Percentiles rank a stretch among this genome's conserved stretches.
phyloP scores from a whole-genome alignment of 2,797 vertebrate species.

The Taenioides sp. region DNA sequence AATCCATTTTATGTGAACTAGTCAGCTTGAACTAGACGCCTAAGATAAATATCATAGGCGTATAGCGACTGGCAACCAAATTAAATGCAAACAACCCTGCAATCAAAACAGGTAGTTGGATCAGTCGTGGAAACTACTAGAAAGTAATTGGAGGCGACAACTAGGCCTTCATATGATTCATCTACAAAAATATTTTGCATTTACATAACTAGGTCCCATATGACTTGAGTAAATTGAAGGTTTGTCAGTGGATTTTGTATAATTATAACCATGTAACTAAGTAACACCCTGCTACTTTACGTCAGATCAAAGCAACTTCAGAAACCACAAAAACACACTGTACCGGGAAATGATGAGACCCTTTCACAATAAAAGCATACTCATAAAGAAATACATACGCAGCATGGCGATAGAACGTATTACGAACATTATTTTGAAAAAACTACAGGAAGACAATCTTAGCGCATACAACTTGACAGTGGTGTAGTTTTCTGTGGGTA shows the following conservation, averaged over 20 bases:
- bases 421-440: slow-evolving; percentile 48
- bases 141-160: neutral
- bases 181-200: neutral
- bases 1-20: no score
- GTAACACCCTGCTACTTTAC: neutral
- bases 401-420: neutral
- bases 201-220: neutral
- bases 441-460: neutral
- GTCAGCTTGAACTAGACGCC: no score
- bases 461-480: neutral
- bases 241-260: neutral
- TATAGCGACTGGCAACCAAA: neutral
- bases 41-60: neutral
- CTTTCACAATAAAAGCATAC: neutral
- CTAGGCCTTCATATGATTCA: no score
- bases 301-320: slow-evolving; percentile 1
- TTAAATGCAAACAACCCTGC: neutral
- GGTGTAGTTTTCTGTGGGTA: slow-evolving; percentile 58
- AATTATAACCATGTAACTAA: neutral
- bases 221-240: neutral
- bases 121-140: neutral
- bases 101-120: neutral
- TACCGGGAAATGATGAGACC: neutral
- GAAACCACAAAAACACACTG: neutral
- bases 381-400: neutral